Base-by-base conservation (phyloP, 1,140 invertebrate genomes). In the Bathynomus jamesi region DNA sequence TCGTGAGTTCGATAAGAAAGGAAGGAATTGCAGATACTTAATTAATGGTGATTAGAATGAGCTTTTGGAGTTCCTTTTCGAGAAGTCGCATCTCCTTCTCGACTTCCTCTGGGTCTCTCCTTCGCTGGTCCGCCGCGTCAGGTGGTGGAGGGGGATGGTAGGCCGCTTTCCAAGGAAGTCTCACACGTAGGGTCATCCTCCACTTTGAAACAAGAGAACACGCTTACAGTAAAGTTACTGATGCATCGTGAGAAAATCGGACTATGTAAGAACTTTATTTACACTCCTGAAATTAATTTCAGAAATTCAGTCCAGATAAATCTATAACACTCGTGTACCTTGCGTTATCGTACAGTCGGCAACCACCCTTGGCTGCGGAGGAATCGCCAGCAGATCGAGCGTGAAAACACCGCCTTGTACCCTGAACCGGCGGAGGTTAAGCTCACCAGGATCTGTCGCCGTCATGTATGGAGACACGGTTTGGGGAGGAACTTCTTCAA, bases 61-160 rank as follows among this genome's bases (percentile, higher is more conserved):
- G 83, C 76, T 89, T 89, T 77, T 91, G 89, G 78, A 92, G 85
- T 27, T 90, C 87, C 24, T 85, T 84, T 76, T 93, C 91, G 17
- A 89, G 83, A 77, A 85, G 86, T 78, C 89, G 89, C 77, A 91
- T 87, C 78, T 93, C 90, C 0, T 87, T 87, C 78, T 93, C 91
- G 66, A 92, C 90, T 76, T 91, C 88, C 82, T 92, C 90, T 0
- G 91, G 90, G 24, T 75, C 74, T 5, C 88, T 86, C 69, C 89
- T 84, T 25, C 88, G 86, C 10, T 87, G 84, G 24, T 88, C 88
- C 0, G 71, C 72, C 2, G 86, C 85, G 3, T 87, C 84, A 0
- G 85, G 84, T 0, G 89, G 85, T 0, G 87, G 83, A 1, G 90
- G 90, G 0, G 90, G 87, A 29, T 85, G 84, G 79, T 90, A 93